A percentile compares a stretch with the other conserved stretches of the same genome.
Evolutionary conservation across 2,888 invertebrate genomes (phyloP).

Genomic region (Ectemnius cavifrons): DNA sequence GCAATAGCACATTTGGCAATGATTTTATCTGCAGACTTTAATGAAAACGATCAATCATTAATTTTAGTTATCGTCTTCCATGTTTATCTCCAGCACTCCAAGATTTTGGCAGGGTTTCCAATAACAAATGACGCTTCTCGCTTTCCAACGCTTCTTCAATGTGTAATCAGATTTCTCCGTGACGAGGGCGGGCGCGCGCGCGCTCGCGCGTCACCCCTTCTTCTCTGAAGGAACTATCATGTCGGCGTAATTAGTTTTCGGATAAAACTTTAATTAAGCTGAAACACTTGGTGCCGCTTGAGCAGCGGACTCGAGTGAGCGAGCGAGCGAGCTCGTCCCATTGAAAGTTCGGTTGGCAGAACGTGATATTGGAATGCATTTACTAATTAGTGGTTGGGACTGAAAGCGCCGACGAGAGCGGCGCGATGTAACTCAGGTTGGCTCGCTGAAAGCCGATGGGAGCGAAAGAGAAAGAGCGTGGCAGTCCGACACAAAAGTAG

Average conservation of each 20-base stretch:
- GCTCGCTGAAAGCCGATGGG: too few relatives aligned
- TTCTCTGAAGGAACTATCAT: background rate
- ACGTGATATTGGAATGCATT: constrained; percentile 46
- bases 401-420: constrained; percentile 23
- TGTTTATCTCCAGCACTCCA: background rate
- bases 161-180: background rate
- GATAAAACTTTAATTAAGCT: constrained; percentile 61
- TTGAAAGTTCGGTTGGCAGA: constrained; percentile 31
- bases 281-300: background rate
- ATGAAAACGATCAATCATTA: background rate
- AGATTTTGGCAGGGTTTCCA: background rate
- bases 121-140: background rate
- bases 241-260: constrained; percentile 12
- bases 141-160: background rate
- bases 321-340: background rate
- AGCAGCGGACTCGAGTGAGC: constrained; percentile 44
- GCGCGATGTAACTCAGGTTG: constrained; percentile 2
- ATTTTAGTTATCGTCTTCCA: too few relatives aligned
- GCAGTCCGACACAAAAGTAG: constrained; percentile 3
- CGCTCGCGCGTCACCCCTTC: too few relatives aligned
- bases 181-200: too few relatives aligned
- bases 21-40: background rate
- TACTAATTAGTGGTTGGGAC: constrained; percentile 49
- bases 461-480: too few relatives aligned
- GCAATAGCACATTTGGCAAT: too few relatives aligned